A percentile compares a stretch with the other conserved stretches of the same genome.
These are phyloP conservation scores for Cherax destructor DNA, from an alignment of 1,140 invertebrate species.

Conservation along the genomic window DNA sequence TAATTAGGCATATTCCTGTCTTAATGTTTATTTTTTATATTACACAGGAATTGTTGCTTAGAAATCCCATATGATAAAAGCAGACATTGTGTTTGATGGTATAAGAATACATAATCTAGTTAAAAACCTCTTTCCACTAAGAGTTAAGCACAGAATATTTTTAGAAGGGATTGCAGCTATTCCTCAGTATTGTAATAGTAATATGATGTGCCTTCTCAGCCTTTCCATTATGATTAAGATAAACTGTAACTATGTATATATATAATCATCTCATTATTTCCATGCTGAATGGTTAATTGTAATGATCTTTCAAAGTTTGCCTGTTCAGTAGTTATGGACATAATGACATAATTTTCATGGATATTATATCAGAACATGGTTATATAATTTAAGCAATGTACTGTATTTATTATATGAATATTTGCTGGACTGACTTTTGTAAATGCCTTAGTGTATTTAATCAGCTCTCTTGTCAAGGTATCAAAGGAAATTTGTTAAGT, in stretches of 20 bases:
- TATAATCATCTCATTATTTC: slow-evolving; percentile 42
- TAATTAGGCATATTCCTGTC: neutral
- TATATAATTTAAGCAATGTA: neutral
- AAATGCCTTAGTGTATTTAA: neutral
- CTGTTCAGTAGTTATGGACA: neutral
- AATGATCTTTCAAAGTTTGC: neutral
- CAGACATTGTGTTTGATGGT: neutral
- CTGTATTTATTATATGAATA: neutral
- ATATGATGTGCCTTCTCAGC: slow-evolving; percentile 38
- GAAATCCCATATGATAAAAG: neutral
- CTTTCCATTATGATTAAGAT: slow-evolving; percentile 34
- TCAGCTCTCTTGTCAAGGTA: neutral
- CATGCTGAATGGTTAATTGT: slow-evolving; percentile 44
- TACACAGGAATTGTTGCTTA: neutral
- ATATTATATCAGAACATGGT: neutral
- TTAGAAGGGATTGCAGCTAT: slow-evolving; percentile 7
- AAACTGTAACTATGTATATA: slow-evolving; percentile 39
- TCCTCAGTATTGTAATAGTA: slow-evolving; percentile 6
- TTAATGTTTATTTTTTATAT: neutral
- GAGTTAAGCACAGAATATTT: neutral
- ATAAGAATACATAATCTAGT: neutral
- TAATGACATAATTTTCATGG: neutral
- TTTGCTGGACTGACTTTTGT: neutral
- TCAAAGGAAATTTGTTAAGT: neutral
- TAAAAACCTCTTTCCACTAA: neutral